phyloP scores from a whole-genome alignment of 2,797 vertebrate genomes.

The Catostomus latipinnis region DNA sequence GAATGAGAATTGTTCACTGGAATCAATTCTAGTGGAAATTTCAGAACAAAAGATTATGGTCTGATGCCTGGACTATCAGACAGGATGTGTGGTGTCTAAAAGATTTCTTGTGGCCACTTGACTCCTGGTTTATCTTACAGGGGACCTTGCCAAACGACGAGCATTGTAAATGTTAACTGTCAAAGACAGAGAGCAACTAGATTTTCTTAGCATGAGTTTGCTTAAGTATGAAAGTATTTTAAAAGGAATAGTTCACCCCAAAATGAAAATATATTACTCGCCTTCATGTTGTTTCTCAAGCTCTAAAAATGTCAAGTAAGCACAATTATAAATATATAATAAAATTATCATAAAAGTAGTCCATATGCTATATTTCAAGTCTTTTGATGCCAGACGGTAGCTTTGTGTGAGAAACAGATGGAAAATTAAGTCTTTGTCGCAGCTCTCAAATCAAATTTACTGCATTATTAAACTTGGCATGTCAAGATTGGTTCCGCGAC shows the following conservation, averaged over 20 bases:
- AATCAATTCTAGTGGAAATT: constrained; percentile 14
- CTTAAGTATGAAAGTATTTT: constrained; percentile 8
- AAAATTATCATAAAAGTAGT: too few relatives aligned
- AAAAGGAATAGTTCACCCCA: neutral
- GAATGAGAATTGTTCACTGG: constrained; percentile 64
- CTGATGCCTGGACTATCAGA: constrained; percentile 1
- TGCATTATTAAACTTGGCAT: too few relatives aligned
- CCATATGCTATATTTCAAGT: too few relatives aligned
- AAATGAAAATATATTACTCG: neutral
- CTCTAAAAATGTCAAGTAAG: too few relatives aligned
- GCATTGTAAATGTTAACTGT: constrained; percentile 12
- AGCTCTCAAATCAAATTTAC: too few relatives aligned
- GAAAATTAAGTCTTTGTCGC: too few relatives aligned
- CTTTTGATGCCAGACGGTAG: too few relatives aligned
- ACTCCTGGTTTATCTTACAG: constrained; percentile 27
- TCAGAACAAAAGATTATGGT: neutral
- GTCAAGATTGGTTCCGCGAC: too few relatives aligned
- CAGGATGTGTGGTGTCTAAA: neutral
- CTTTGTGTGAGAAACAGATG: too few relatives aligned
- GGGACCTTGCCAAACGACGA: constrained; percentile 32
- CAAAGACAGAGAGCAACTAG: constrained; percentile 3
- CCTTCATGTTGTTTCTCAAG: neutral
- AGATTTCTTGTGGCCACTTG: neutral
- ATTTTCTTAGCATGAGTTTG: constrained; percentile 1
- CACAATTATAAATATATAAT: too few relatives aligned